Evolutionary conservation across 2,797 vertebrate species (phyloP).

Genomic region (Micropoecilia bifurca): DNA sequence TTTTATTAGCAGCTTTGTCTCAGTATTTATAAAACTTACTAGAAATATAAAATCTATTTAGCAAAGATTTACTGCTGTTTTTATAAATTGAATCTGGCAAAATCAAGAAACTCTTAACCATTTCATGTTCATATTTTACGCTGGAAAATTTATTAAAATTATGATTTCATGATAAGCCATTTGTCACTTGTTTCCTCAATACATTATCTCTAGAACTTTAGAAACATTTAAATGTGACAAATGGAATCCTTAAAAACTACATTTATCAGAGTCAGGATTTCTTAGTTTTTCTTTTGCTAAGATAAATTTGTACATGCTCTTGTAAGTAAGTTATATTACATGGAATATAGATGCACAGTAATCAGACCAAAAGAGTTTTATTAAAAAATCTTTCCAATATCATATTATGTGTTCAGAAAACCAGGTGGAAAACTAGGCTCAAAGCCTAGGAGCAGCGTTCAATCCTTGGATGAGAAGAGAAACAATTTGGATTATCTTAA

Average conservation of each 20-base stretch:
- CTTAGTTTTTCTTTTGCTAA: neutral
- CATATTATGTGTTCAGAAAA: neutral
- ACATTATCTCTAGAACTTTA: neutral
- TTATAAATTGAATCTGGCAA: slow-evolving; percentile 27
- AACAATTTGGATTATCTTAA: too few relatives aligned
- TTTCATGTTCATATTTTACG: slow-evolving; percentile 35
- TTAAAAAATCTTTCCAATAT: neutral
- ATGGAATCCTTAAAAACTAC: neutral
- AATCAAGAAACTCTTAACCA: slow-evolving; percentile 22
- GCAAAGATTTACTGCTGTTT: slow-evolving; percentile 5
- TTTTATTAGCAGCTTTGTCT: slow-evolving; percentile 13
- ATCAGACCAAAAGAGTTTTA: neutral
- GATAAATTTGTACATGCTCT: neutral
- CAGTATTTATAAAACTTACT: neutral
- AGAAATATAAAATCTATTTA: slow-evolving; percentile 15
- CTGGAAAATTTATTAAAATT: slow-evolving; percentile 32
- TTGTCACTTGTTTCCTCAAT: neutral
- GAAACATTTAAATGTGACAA: neutral
- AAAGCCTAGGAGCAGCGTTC: too few relatives aligned
- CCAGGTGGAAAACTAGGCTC: too few relatives aligned
- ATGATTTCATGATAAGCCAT: neutral
- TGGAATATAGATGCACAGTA: neutral
- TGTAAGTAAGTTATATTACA: neutral
- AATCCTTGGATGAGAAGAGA: too few relatives aligned
- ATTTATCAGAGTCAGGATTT: neutral